Percentiles rank a stretch among this genome's conserved stretches.
These are phyloP conservation scores for Odontomyia ornata DNA, from an alignment of 2,888 invertebrate genomes.

Conservation along the genomic window DNA sequence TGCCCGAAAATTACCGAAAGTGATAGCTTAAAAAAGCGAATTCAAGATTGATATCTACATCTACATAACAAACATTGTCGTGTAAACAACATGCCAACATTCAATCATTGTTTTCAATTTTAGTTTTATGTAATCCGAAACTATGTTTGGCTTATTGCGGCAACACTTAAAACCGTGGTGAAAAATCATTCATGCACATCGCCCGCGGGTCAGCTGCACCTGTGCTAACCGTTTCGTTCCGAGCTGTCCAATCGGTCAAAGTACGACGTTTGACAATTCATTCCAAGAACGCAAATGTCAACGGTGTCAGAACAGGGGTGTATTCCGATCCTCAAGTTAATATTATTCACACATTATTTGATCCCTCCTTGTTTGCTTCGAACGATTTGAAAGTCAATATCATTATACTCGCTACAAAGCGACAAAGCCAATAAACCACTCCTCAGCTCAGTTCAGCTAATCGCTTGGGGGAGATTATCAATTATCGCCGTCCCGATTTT, in stretches of 20 bases:
- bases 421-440: too few relatives aligned
- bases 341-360: too few relatives aligned
- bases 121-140: too few relatives aligned
- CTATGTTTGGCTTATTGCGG: background rate
- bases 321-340: background rate
- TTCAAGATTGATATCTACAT: too few relatives aligned
- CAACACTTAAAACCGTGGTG: constrained; percentile 24
- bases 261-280: constrained; percentile 23
- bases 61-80: too few relatives aligned
- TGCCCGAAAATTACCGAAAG: too few relatives aligned
- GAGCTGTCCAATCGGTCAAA: background rate
- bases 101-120: too few relatives aligned
- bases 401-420: background rate
- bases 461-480: constrained; percentile 12
- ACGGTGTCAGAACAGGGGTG: background rate
- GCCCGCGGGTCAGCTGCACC: background rate
- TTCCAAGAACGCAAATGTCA: constrained; percentile 22
- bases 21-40: too few relatives aligned
- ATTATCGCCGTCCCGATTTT: constrained; percentile 4
- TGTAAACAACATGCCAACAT: too few relatives aligned
- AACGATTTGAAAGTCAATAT: background rate
- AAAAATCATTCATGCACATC: background rate
- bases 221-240: constrained; percentile 20
- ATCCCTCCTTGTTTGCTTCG: too few relatives aligned
- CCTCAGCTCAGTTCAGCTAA: background rate